Evolutionary conservation across 2,888 invertebrate genomes (phyloP).

Genomic region (Scrobipalpa costella): DNA sequence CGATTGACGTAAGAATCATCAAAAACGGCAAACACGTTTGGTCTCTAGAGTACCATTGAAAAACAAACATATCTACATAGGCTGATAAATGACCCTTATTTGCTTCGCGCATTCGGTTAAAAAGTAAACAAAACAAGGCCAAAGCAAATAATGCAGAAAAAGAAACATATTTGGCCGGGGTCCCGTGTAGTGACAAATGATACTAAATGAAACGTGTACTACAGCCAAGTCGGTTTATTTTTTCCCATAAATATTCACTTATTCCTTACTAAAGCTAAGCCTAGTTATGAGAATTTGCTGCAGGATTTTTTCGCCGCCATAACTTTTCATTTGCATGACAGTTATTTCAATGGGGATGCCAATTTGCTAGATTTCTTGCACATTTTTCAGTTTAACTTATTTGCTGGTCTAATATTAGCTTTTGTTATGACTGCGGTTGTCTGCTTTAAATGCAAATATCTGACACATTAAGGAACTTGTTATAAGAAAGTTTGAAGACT

Average conservation of each 20-base stretch:
- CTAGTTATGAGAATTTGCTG: conserved; percentile 17
- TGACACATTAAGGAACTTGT: no score
- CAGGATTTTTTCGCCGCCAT: background rate
- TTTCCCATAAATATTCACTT: conserved; percentile 17
- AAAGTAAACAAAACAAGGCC: conserved; percentile 18
- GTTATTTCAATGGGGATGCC: conserved; percentile 20
- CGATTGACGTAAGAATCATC: no score
- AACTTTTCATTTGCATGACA: conserved; percentile 23
- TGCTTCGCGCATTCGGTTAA: background rate
- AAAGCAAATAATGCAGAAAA: conserved; percentile 20
- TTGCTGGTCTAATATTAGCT: background rate
- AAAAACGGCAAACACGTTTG: no score
- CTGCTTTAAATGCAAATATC: no score
- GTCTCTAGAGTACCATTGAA: no score
- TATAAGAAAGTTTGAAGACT: no score
- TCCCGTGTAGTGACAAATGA: conserved; percentile 23
- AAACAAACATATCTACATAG: background rate
- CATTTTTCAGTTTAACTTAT: no score
- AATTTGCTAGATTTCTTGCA: background rate
- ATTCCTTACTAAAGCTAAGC: background rate
- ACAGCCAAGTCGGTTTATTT: background rate
- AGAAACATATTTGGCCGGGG: conserved; percentile 18
- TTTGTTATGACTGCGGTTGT: background rate
- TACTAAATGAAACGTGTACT: conserved; percentile 20
- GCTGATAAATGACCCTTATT: background rate